Base-by-base conservation (phyloP, 2,888 invertebrate species). In the Timandra comae region DNA sequence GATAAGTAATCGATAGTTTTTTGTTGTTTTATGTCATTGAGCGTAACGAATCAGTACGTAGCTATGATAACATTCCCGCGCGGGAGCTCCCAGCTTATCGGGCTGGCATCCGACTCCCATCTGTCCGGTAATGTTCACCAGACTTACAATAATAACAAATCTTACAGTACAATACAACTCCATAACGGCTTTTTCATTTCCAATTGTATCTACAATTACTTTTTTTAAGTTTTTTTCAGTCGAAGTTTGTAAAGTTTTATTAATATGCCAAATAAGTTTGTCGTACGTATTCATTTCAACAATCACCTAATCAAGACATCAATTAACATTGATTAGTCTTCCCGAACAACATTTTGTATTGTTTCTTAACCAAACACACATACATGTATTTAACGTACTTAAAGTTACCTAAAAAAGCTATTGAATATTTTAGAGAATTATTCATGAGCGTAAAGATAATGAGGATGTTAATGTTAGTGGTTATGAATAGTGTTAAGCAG, bases 361-460 rank as follows among this genome's bases (percentile, higher is more conserved):
- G 12, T 24, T 29, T 33, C 19, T 12, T 5, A 5, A 22, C 9
- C 19, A 27, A 33, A 21, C 24, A 12, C 37, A 49, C 47, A n/a
- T n/a, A n/a, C n/a, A n/a, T 32, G 22, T 38, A 49, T 46, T 46
- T 49, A 46, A 16, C 4, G 3, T 16, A n/a, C n/a, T 52, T 54
- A 58, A 61, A 16, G 16, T 16, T 16, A n/a, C n/a, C 52, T 54
- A 58, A 61, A 46, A 49, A 52, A 53, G 42, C 52, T 60, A 55
- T 57, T 59, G 49, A 50, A 49, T 49, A 49, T 29, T 30, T 33
- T 55, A 65, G 68, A 76, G 61, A 64, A 74, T 72, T 76, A 77
- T 81, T 77, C 76, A 81, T 79, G 63, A 65, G 58, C 43, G 61
- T 62, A 58, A 52, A 49, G 48, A 73, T 75, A 75, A 78, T 73